Evolutionary conservation across 2,113 vertebrate genomes (phyloP), one percentile per base, ranked within the genome.

Genomic region (Lampris incognitus): DNA sequence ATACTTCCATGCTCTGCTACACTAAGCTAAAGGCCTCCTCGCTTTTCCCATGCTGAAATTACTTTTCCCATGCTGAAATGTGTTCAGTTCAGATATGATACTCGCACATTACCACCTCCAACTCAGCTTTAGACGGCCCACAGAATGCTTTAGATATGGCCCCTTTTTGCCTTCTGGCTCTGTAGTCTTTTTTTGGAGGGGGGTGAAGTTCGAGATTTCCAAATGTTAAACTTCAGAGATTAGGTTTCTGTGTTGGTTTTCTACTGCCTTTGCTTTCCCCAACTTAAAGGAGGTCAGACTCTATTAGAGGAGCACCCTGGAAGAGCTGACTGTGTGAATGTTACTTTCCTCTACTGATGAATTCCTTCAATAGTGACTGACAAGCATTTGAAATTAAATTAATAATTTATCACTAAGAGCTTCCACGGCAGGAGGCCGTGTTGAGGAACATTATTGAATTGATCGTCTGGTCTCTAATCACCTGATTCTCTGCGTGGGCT

Each of bases 381-480:
- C 58, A 70, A 5, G 48, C 58, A 41, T 49, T 51, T 58, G 62
- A 69, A 69, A 11, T 66, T 24, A 66, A 64, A 81, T 88, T 79
- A 87, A 85, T 85, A 72, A 83, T 81, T 58, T 69, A 74, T 83
- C 56, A 48, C 1, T 0, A 3, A 69, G 71, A 57, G 66, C 9
- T 75, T 56, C 62, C 38, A 74, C 54, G 63, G 8, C 64, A 81
- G 80, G 52, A 6, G 60, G 36, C 81, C 66, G 72, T 67, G 72
- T 57, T 24, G 24, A 24, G 24, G 11, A 73, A 54, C 68, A 55
- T 46, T 46, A 46, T 79, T 66, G 9, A 81, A 59, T 59, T 77
- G 37, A 70, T 51, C 46, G 71, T 59, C 1, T 61, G n/a, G 8
- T 67, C 65, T 84, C 64, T 76, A 56, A 76, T 72, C 54, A 55